Evolutionary conservation across 2,113 vertebrate species (phyloP), one percentile per base, ranked within the genome.

Genomic region (Gracilinanus agilis): DNA sequence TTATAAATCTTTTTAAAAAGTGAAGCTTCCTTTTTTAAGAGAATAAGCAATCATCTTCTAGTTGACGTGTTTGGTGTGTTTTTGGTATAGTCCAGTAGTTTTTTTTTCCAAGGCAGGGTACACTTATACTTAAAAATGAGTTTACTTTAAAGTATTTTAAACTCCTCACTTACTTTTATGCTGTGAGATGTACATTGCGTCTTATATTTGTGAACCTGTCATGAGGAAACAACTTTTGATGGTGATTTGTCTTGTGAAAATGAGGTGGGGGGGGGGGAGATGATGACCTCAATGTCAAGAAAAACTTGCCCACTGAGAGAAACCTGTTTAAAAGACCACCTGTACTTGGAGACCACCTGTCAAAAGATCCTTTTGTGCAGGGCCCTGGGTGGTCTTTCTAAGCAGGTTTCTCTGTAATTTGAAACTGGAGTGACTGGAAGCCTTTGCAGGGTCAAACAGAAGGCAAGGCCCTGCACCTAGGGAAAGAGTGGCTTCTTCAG

Each of bases 281-380:
- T 0, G 40, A 67, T 91, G 92, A 93, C 93, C 83, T 75, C 94
- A 56, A 89, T 83, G 93, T 95, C 96, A 95, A 94, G 92, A 95
- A 94, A 97, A 97, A 96, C 95, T 54, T 95, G 75, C 91, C 58
- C 92, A 93, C 54, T 92, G 54, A 92, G 96, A 95, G 95, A 95
- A 96, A 96, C 94, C 24, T 88, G 95, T 92, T 90, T 94, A 95
- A 96, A 96, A 97, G 93, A 95, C 95, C 93, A 90, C 91, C 88
- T 93, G 56, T 95, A 95, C 97, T 95, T 96, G 96, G 97, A 97
- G 94, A 97, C 94, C 96, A 97, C 97, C 97, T 97, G 97, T 94
- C 95, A 75, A 89, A 91, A 29, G 56, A 55, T 88, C 90, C 29
- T 44, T 88, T 95, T 83, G 67, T 83, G 96, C 56, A 93, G 94